Conservation (phyloP, 1,140 invertebrate genomes). For the Sinonovacula constricta region DNA sequence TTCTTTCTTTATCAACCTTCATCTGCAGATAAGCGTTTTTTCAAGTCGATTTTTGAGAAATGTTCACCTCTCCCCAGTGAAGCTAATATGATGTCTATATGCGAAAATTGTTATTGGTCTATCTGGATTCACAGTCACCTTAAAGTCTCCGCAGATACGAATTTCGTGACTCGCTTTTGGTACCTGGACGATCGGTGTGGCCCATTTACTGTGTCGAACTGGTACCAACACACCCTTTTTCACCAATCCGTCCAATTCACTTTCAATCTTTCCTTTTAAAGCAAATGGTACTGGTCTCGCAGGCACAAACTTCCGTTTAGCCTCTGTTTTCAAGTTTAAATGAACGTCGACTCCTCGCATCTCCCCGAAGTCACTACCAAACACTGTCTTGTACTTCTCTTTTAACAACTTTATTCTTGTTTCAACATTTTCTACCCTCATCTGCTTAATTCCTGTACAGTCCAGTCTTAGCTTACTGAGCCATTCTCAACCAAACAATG, state of each 20-base stretch:
- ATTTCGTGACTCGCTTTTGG: slow-evolving; percentile 73
- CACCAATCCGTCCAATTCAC: slow-evolving; percentile 36
- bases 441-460: neutral
- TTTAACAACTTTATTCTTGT: neutral
- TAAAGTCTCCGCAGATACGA: slow-evolving; percentile 77
- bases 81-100: slow-evolving; percentile 65
- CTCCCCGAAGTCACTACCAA: slow-evolving; percentile 25
- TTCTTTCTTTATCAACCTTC: slow-evolving; percentile 58
- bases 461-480: slow-evolving; percentile 3
- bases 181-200: slow-evolving; percentile 75
- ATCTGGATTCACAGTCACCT: slow-evolving; percentile 57
- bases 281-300: slow-evolving; percentile 73
- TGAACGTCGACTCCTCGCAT: slow-evolving; percentile 43
- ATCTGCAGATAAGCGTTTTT: no score
- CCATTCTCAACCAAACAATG: neutral
- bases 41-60: no score
- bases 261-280: slow-evolving; percentile 61
- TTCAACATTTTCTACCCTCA: neutral
- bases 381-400: slow-evolving; percentile 9
- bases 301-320: slow-evolving; percentile 34
- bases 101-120: slow-evolving; percentile 55
- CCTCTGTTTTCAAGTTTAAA: slow-evolving; percentile 27
- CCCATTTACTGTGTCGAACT: slow-evolving; percentile 68
- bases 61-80: no score
- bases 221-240: slow-evolving; percentile 56